Base-by-base conservation (phyloP, 2,888 invertebrate genomes). In the Thera britannica region DNA sequence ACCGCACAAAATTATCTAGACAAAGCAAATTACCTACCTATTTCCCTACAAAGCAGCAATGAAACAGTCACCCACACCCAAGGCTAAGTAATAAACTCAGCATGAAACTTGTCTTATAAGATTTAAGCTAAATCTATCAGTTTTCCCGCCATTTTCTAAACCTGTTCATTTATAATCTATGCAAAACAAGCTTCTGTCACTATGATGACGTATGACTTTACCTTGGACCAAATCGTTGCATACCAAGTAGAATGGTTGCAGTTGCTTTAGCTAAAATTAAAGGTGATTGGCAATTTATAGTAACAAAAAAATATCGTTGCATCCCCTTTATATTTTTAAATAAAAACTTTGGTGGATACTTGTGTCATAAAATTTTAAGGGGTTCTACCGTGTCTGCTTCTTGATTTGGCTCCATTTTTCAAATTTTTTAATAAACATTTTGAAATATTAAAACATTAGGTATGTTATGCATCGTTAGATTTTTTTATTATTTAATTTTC, bases 151-250 rank as follows among this genome's bases (percentile, higher is more conserved):
- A 56, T 66, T 70, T 70, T 70, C 66, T 66, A 67, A 69, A 66
- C 70, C 66, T 48, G 70, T 67, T 58, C 41, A 7, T 65, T 23
- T 23, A 34, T 66, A 70, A 66, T 66, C 55, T 56, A 70, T 70
- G 70, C 66, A 70, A 70, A 66, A 60, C 70, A n/a, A 49, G 51
- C 23, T 58, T 63, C 66, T 69, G 62, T 69, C 69, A 69, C 65
- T 65, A 23, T 75, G 75, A 23, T 75, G 75, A 76, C 75, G 76
- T 73, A 68, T 71, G 34, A 48, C 7, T 41, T 71, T 65, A 62
- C 77, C 77, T 77, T 77, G 77, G 68, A 71, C 75, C 59, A 71
- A 74, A 72, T 77, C 57, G 58, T 58, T 61, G 68, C 67, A 61
- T 62, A 70, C 23, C 58, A 54, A 72, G 69, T 72, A 65, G 65